Conservation (phyloP, 2,797 vertebrate species). For the Syncerus caffer region DNA sequence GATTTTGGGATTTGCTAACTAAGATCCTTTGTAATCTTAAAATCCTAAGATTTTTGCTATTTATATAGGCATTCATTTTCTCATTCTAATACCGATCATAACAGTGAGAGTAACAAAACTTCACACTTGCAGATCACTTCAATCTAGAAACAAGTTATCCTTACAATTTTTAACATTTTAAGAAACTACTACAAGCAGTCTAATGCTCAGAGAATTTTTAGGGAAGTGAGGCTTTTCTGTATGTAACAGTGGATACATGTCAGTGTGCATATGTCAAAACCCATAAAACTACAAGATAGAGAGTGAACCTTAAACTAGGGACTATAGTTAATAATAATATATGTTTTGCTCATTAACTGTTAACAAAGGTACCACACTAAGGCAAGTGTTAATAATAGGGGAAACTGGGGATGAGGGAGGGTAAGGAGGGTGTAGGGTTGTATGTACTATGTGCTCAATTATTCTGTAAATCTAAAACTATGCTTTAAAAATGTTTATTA, state of each 20-base stretch:
- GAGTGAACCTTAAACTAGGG: not conserved
- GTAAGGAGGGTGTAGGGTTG: not conserved
- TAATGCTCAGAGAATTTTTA: not conserved
- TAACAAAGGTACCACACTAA: not conserved
- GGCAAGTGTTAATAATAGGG: not conserved
- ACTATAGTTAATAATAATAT: not conserved
- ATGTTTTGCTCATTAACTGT: not conserved
- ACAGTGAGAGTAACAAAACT: not conserved
- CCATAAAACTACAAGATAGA: not conserved
- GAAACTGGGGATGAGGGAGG: not conserved
- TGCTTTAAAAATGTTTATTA: not conserved
- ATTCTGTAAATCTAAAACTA: slow-evolving; percentile 6
- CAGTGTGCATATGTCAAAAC: not conserved
- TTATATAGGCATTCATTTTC: not conserved
- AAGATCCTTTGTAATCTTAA: slow-evolving; percentile 16
- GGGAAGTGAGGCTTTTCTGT: not conserved
- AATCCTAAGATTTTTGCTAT: slow-evolving; percentile 1
- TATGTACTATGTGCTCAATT: not conserved
- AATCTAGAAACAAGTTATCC: not conserved
- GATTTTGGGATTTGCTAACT: not conserved
- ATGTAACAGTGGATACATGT: not conserved
- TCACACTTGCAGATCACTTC: not conserved
- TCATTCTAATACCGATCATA: slow-evolving; percentile 23
- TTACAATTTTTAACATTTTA: slow-evolving; percentile 24
- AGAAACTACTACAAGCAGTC: not conserved